Conservation (phyloP, 2,113 vertebrate genomes). For the Dipodomys merriami region DNA sequence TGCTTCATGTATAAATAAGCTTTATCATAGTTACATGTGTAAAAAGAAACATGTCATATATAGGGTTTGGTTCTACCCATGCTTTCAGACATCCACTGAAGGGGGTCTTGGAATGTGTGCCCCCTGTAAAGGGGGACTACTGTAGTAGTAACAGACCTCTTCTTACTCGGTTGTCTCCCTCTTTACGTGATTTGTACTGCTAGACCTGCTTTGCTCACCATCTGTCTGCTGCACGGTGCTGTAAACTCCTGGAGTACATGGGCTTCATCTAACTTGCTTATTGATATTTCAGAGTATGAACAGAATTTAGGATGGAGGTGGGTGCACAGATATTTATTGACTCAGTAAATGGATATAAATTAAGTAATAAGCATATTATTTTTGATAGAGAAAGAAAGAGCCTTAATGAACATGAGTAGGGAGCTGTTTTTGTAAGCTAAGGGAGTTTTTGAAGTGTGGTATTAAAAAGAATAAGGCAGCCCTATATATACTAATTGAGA, state of each 20-base stretch:
- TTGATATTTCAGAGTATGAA: not conserved
- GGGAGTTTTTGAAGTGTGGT: not conserved
- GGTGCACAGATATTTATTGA: not conserved
- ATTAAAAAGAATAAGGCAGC: not conserved
- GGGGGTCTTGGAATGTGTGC: not conserved
- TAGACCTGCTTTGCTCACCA: not conserved
- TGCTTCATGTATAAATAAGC: not conserved
- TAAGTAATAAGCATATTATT: not conserved
- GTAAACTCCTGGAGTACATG: not conserved
- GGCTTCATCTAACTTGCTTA: not conserved
- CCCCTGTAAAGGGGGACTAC: not conserved
- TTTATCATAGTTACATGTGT: not conserved
- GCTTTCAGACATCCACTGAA: not conserved
- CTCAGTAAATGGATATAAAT: not conserved
- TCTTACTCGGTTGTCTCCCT: not conserved
- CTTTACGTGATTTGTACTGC: not conserved
- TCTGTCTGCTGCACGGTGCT: not conserved
- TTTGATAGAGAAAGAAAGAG: constrained; percentile 39
- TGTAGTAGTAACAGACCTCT: not conserved
- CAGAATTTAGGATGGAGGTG: not conserved
- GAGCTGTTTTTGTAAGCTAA: not conserved
- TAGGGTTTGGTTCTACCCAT: not conserved
- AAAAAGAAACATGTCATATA: not conserved
- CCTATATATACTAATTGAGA: not conserved
- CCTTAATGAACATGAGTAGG: not conserved